Percentiles rank a stretch among this genome's conserved stretches.
These are phyloP conservation scores for Lagothrix lagotricha DNA, from an alignment of 2,797 vertebrate genomes.

Conservation along the genomic window DNA sequence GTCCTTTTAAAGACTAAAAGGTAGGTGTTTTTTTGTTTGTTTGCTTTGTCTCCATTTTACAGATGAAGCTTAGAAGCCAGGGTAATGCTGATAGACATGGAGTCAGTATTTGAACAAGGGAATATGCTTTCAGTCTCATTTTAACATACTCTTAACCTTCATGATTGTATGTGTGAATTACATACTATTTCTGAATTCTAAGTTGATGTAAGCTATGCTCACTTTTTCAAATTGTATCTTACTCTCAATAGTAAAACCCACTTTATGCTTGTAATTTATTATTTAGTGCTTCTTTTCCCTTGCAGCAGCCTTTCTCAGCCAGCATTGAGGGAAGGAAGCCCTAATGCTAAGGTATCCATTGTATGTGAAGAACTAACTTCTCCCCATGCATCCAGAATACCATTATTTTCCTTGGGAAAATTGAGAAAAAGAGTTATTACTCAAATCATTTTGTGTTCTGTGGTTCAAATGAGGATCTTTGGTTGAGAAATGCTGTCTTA, in stretches of 20 bases:
- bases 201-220: slow-evolving; percentile 19
- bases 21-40: not conserved
- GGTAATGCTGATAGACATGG: not conserved
- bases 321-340: slow-evolving; percentile 26
- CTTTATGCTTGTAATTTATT: slow-evolving; percentile 18
- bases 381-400: not conserved
- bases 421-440: slow-evolving; percentile 10
- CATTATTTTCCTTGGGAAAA: not conserved
- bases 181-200: slow-evolving; percentile 51
- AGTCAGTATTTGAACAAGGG: slow-evolving; percentile 28
- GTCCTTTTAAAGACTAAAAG: slow-evolving; percentile 12
- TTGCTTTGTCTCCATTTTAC: slow-evolving; percentile 32
- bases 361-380: slow-evolving; percentile 42
- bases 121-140: slow-evolving; percentile 30
- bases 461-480: slow-evolving; percentile 23
- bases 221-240: slow-evolving; percentile 47
- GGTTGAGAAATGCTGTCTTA: slow-evolving; percentile 35
- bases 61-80: slow-evolving; percentile 40
- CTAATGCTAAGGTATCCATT: not conserved
- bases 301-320: slow-evolving; percentile 6
- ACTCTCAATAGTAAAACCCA: slow-evolving; percentile 3
- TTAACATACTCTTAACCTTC: slow-evolving; percentile 23
- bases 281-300: not conserved
- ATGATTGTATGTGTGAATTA: slow-evolving; percentile 32
- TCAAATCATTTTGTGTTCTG: slow-evolving; percentile 48